Base-by-base conservation (phyloP, 2,797 vertebrate species). In the Gymnoscopelus microlampas region DNA sequence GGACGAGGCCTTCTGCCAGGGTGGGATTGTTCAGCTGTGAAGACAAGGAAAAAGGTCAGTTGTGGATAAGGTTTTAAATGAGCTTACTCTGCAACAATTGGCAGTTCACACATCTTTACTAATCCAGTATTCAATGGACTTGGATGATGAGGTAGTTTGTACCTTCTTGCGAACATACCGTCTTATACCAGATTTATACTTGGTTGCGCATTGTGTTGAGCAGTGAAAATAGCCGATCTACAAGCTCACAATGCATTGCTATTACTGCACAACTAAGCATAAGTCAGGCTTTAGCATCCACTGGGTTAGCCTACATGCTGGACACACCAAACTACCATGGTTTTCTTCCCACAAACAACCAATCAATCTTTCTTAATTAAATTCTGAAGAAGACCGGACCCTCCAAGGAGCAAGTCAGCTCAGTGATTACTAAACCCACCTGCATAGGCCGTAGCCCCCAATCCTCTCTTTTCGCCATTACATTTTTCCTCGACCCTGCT, bases 1-100 rank as follows among this genome's bases (percentile, higher is more conserved):
- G 95, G 78, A 99, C 95, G 12, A 99, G 93, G 19, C 96, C 97
- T 86, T 99, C 98, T 56, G 97, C 95, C 53, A 98, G 85, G 23
- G 93, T 88, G 1, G 97, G 95, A 82, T 98, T 93, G 89, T 86
- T 96, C 78, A 99, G 93, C 98, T 99, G 89, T 15, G 76, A 77
- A 84, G 9, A 57, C 75, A 53, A 80, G 19, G 49, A 39, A 24
- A 13, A 2, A 56, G 1, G 61, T 77, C 50, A 84, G 24, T 19
- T 44, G 7, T 44, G 39, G 26, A 29, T 29, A 4, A 29, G 3
- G 8, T 10, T 44, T 44, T 44, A 44, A 44, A 44, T 44, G 8
- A 44, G 39, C 7, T 44, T 44, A 10, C 39, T 44, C 39, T 44
- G 39, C 39, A 44, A 44, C 7, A 44, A 44, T 44, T 10, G 7